These are phyloP conservation scores for Himalopsyche anomala DNA, from an alignment of 2,888 invertebrate species.

Conservation along the genomic window DNA sequence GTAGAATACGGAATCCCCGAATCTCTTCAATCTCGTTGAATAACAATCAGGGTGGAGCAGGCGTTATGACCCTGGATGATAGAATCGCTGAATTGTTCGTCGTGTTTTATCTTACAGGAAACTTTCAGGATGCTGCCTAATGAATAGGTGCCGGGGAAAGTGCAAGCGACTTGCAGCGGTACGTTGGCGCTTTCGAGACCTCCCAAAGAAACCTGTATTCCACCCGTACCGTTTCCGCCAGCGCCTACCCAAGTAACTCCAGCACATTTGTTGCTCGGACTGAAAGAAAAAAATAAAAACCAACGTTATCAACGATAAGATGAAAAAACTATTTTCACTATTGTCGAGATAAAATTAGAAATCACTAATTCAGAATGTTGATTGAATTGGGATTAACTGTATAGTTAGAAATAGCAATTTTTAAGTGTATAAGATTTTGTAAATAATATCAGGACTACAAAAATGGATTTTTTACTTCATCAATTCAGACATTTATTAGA, in stretches of 20 bases:
- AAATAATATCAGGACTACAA: too few species aligned
- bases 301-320: not conserved
- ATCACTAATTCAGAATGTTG: too few species aligned
- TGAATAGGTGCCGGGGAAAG: conserved; percentile 82
- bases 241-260: conserved; percentile 75
- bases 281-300: conserved; percentile 41
- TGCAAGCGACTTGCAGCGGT: conserved; percentile 79
- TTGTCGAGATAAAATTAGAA: too few species aligned
- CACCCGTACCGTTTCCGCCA: conserved; percentile 72
- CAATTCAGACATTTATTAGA: too few species aligned
- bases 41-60: conserved; percentile 62
- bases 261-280: conserved; percentile 66
- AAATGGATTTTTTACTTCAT: too few species aligned
- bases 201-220: conserved; percentile 72
- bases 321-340: too few species aligned
- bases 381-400: too few species aligned
- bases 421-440: too few species aligned
- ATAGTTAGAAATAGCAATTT: too few species aligned
- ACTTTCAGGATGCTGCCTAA: conserved; percentile 80
- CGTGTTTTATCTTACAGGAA: conserved; percentile 68
- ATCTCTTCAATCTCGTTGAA: conserved; percentile 51
- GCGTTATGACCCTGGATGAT: conserved; percentile 66
- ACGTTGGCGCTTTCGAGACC: conserved; percentile 77
- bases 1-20: not conserved
- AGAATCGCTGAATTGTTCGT: conserved; percentile 66